Conservation (phyloP, 1,140 invertebrate species). For the Medauroidea extradentata region DNA sequence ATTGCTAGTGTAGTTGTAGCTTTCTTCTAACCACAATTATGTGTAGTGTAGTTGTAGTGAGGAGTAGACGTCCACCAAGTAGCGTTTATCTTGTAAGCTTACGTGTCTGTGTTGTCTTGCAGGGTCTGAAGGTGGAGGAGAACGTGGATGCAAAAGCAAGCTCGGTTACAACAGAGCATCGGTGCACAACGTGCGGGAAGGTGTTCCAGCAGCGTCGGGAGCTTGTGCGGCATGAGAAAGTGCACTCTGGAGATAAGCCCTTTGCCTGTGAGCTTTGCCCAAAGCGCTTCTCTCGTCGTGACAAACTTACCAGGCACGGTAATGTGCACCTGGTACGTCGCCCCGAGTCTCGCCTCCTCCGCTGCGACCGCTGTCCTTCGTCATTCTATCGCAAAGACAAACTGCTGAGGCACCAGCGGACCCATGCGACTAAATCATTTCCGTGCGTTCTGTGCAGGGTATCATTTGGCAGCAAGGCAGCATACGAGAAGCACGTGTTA, state of each 20-base stretch:
- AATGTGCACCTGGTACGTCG: conserved; percentile 34
- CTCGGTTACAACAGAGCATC: conserved; percentile 31
- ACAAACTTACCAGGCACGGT: conserved; percentile 60
- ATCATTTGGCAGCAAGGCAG: too few species aligned
- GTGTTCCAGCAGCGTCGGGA: conserved; percentile 59
- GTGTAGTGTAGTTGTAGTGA: too few species aligned
- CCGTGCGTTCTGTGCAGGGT: too few species aligned
- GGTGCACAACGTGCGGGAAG: conserved; percentile 56
- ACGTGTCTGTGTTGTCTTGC: too few species aligned
- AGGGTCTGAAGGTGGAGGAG: too few species aligned
- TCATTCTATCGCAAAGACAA: neutral
- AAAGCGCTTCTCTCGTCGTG: conserved; percentile 59
- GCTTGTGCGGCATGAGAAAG: conserved; percentile 54
- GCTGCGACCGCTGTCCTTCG: neutral
- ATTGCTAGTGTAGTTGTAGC: too few species aligned
- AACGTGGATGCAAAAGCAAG: too few species aligned
- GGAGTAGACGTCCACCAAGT: too few species aligned
- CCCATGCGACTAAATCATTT: too few species aligned
- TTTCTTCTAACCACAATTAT: too few species aligned
- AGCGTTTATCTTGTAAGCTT: too few species aligned
- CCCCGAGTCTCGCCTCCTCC: neutral
- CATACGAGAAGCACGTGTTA: too few species aligned
- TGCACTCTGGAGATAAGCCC: conserved; percentile 56
- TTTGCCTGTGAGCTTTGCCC: conserved; percentile 58
- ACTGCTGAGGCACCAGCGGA: neutral